Base-by-base conservation (phyloP, 2,797 vertebrate genomes). In the Intellagama lesueurii region DNA sequence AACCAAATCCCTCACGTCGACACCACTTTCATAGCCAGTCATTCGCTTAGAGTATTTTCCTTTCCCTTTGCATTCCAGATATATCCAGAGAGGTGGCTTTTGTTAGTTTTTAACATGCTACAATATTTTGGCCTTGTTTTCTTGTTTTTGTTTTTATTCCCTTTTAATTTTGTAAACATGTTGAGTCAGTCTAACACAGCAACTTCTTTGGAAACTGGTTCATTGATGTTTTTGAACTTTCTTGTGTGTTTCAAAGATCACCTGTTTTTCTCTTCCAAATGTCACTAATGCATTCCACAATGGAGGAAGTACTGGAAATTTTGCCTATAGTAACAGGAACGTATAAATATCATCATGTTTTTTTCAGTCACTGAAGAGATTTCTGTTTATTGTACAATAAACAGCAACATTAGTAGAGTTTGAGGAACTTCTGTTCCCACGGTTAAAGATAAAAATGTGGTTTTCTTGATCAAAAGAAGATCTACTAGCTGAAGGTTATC, bases 381-480 rank as follows among this genome's bases (percentile, higher is more conserved):
- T 66, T 93, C 94, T 0, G 92, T 96, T 76, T 81, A 76, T 92
- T 96, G 94, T 85, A 95, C 94, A 0, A 94, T 88, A 87, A 44
- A 0, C 0, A 94, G 95, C 0, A 24, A 91, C 0, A 0, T 88
- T 26, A 94, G 93, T 0, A 93, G 94, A 0, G 89, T 91, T 35
- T 95, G 95, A 94, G 94, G 0, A 73, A 75, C 88, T 16, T 90
- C 95, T n/a, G 75, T 92, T 28, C 94, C 94, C 0, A 68, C 92
- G 12, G 95, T 94, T 91, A 93, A 85, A 92, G 93, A 94, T 96
- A 93, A 96, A 49, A 72, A 52, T 11, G 3, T 56, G 32, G 60
- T 24, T 40, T 9, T 85, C 24, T 44, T 30, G 26, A 64, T 76
- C 35, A 47, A 66, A 35, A 83, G 12, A 68, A 40, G 35, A 82